These are phyloP conservation scores for Orthosia cruda DNA, from an alignment of 2,888 invertebrate species.

Conservation along the genomic window DNA sequence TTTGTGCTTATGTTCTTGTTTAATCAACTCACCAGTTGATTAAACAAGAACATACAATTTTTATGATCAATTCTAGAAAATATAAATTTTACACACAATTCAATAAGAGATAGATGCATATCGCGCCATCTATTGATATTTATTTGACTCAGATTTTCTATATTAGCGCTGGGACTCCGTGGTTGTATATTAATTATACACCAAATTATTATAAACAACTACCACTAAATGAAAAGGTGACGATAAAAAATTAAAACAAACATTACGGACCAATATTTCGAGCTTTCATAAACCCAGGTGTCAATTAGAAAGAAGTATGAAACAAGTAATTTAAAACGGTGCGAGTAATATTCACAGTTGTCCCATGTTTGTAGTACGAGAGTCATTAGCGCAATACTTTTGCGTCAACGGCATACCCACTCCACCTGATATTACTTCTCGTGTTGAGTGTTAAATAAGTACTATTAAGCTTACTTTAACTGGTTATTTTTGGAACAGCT, in stretches of 20 bases:
- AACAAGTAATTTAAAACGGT: conserved; percentile 54
- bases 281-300: conserved; percentile 24
- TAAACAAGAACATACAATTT: no score
- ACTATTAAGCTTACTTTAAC: conserved; percentile 27
- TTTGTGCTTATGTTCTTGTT: no score
- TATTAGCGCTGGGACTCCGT: no score
- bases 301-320: conserved; percentile 60
- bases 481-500: conserved; percentile 11
- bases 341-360: conserved; percentile 48
- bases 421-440: conserved; percentile 42
- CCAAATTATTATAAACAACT: neutral
- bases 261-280: conserved; percentile 22
- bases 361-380: conserved; percentile 20
- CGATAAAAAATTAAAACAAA: conserved; percentile 9
- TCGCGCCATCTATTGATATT: no score
- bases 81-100: no score
- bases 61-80: no score
- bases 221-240: neutral
- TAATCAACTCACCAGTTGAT: no score
- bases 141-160: no score
- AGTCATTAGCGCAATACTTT: conserved; percentile 55
- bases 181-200: neutral
- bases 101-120: no score
- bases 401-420: conserved; percentile 42
- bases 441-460: conserved; percentile 28